Conservation (phyloP, 2,113 vertebrate genomes). For the Arvicanthis niloticus region DNA sequence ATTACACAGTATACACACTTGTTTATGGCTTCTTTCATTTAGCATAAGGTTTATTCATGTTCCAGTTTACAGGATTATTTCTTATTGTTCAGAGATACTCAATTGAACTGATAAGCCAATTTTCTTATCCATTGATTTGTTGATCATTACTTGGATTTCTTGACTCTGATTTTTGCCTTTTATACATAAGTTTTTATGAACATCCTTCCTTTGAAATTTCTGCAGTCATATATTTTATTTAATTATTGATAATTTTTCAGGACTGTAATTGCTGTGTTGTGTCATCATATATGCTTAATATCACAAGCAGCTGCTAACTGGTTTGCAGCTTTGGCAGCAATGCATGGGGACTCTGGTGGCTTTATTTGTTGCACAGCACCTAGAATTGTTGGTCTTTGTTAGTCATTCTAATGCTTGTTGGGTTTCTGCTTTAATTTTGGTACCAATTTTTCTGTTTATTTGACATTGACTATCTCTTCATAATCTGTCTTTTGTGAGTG, state of each 20-base stretch:
- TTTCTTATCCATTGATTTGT: constrained; percentile 1
- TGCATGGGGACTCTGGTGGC: background rate
- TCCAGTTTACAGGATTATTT: constrained; percentile 27
- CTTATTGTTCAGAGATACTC: constrained; percentile 15
- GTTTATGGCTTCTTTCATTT: constrained; percentile 30
- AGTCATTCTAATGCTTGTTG: background rate
- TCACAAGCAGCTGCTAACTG: background rate
- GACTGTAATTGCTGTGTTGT: background rate
- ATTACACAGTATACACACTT: background rate
- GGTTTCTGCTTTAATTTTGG: background rate
- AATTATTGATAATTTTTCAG: background rate
- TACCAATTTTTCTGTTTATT: background rate
- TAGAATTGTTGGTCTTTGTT: background rate
- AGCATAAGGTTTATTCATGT: constrained; percentile 15
- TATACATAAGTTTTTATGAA: background rate
- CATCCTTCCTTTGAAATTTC: background rate
- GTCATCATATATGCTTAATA: background rate
- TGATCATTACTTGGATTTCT: constrained; percentile 1
- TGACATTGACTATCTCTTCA: background rate
- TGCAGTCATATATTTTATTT: background rate
- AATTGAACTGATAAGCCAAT: background rate
- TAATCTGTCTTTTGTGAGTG: background rate
- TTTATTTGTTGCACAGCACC: background rate
- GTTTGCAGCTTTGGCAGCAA: background rate
- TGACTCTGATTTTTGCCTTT: background rate